phyloP scores from a whole-genome alignment of 1,140 invertebrate species.

The Apis florea region DNA sequence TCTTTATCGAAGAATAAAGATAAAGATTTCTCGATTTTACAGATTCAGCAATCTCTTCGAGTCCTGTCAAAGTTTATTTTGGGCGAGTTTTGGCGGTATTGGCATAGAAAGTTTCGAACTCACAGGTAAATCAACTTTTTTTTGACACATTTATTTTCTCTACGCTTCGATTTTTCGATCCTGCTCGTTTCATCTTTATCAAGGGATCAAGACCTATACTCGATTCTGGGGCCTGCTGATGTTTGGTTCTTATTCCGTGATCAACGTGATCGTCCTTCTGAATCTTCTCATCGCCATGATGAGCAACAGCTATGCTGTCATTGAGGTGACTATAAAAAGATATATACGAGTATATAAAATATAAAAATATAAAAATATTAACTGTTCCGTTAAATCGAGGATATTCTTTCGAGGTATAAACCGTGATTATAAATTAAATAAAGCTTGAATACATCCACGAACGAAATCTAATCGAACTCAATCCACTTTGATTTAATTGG shows the following conservation, averaged over 20 bases:
- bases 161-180: neutral
- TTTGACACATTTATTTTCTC: neutral
- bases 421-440: too few species aligned
- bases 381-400: too few species aligned
- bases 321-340: constrained; percentile 80
- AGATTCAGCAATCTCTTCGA: constrained; percentile 89
- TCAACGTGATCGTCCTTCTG: constrained; percentile 91
- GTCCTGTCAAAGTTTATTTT: constrained; percentile 93
- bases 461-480: too few species aligned
- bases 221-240: constrained; percentile 90
- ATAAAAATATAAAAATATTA: too few species aligned
- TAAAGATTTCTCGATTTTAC: neutral
- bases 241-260: constrained; percentile 91
- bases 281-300: constrained; percentile 95
- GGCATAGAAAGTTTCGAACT: constrained; percentile 90
- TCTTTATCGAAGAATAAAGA: too few species aligned
- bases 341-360: too few species aligned
- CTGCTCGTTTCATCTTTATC: neutral
- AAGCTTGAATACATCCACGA: too few species aligned
- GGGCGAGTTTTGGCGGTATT: constrained; percentile 93
- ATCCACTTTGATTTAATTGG: too few species aligned
- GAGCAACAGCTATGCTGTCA: constrained; percentile 93
- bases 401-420: too few species aligned
- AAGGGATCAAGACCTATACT: constrained; percentile 88
- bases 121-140: constrained; percentile 72